A percentile compares a stretch with the other conserved stretches of the same genome.
phyloP scores from a whole-genome alignment of 2,888 invertebrate genomes.

The Patella depressa region DNA sequence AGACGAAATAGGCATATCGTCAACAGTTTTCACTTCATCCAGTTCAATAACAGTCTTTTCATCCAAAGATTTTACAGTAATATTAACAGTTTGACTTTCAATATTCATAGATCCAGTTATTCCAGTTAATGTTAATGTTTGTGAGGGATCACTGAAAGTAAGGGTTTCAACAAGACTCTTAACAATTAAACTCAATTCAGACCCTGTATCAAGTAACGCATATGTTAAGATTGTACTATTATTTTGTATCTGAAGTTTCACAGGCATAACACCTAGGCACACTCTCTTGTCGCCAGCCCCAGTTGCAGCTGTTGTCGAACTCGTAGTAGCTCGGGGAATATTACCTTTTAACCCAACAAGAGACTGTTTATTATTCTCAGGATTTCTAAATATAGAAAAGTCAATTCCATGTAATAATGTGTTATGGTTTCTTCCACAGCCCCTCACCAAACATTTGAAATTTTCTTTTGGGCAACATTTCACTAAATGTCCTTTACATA shows the following conservation, averaged over 20 bases:
- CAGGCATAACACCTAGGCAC: neutral
- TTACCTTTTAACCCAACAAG: too few relatives aligned
- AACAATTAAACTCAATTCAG: neutral
- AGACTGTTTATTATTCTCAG: too few relatives aligned
- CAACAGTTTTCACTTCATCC: neutral
- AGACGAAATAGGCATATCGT: neutral
- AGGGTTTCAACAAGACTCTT: neutral
- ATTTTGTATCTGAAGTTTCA: neutral
- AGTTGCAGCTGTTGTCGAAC: too few relatives aligned
- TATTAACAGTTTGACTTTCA: neutral
- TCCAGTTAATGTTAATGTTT: slow-evolving; percentile 4
- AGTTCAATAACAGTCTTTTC: neutral
- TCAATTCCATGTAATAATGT: neutral
- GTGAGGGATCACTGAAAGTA: neutral
- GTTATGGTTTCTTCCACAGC: neutral
- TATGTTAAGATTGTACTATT: neutral
- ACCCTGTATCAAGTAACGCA: neutral
- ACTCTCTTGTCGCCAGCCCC: too few relatives aligned
- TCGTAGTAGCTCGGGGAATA: too few relatives aligned
- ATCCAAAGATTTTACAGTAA: neutral
- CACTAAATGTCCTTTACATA: neutral
- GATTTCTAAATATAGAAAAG: too few relatives aligned
- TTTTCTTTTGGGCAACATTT: neutral
- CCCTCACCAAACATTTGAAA: neutral
- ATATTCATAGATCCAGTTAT: slow-evolving; percentile 1